Conservation (phyloP, 2,888 invertebrate genomes). For the Mythimna pallens region DNA sequence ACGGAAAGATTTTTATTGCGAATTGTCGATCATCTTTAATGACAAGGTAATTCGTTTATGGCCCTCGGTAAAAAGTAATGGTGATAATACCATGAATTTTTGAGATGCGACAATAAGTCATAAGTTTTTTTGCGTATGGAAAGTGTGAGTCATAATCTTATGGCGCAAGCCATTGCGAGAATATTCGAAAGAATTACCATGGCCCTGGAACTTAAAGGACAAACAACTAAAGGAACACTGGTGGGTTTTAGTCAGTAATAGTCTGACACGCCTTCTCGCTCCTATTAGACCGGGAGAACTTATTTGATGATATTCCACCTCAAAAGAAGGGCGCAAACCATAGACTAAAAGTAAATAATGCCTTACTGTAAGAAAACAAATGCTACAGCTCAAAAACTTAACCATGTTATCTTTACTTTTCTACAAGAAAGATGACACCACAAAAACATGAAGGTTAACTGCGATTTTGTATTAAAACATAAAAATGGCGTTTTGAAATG, state of each 20-base stretch:
- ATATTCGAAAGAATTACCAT: no score
- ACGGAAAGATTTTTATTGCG: constrained; percentile 57
- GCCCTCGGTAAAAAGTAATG: constrained; percentile 39
- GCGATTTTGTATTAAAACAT: constrained; percentile 25
- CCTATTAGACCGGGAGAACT: no score
- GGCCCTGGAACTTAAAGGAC: no score
- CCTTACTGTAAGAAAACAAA: neutral
- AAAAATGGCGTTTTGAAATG: constrained; percentile 22
- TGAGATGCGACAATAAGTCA: constrained; percentile 1
- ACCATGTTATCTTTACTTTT: neutral
- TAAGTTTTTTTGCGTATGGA: constrained; percentile 11
- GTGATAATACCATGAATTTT: constrained; percentile 9
- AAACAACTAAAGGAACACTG: no score
- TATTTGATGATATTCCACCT: no score
- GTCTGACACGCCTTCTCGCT: no score
- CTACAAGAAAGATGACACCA: neutral
- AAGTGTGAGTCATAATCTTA: neutral
- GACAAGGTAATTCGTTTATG: constrained; percentile 46
- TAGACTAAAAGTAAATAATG: neutral
- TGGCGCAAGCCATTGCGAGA: no score
- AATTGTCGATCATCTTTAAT: constrained; percentile 55
- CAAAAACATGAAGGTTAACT: constrained; percentile 34
- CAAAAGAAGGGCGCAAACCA: neutral
- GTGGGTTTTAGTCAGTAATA: no score
- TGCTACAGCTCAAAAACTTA: neutral